These are phyloP conservation scores for Plecturocebus donacophilus DNA, from an alignment of 2,113 vertebrate species.

Conservation along the genomic window DNA sequence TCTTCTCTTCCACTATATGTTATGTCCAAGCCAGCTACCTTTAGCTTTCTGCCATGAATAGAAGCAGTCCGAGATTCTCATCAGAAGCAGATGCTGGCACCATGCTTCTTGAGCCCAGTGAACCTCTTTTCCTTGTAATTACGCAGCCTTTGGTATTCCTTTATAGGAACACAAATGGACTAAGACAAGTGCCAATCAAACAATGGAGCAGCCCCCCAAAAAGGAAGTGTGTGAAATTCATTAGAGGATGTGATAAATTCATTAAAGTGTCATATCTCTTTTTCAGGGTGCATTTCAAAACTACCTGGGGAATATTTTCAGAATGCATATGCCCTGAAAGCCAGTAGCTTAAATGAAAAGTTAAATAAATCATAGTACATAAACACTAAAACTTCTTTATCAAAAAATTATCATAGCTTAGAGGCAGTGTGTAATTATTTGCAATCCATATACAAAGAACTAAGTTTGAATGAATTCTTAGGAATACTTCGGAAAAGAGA, in stretches of 20 bases:
- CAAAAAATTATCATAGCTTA: neutral
- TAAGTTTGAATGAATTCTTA: neutral
- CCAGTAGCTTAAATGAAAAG: neutral
- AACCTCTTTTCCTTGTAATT: neutral
- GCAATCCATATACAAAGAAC: neutral
- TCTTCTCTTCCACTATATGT: neutral
- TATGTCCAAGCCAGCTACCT: neutral
- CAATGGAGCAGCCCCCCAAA: rapidly evolving
- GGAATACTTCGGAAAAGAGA: neutral
- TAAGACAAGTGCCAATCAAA: neutral
- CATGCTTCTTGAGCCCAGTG: neutral
- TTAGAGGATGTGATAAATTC: neutral
- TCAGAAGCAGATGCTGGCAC: neutral
- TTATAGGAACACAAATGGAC: neutral
- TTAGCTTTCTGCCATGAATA: neutral
- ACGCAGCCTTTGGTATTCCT: neutral
- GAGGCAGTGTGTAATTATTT: neutral
- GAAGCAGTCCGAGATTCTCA: neutral
- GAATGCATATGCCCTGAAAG: neutral
- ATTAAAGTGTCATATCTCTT: neutral
- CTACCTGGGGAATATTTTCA: neutral
- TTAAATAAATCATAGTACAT: neutral
- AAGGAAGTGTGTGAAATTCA: neutral
- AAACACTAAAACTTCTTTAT: neutral
- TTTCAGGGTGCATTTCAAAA: neutral